Base-by-base conservation (phyloP, 2,113 vertebrate species). In the Sphyrna mokarran region DNA sequence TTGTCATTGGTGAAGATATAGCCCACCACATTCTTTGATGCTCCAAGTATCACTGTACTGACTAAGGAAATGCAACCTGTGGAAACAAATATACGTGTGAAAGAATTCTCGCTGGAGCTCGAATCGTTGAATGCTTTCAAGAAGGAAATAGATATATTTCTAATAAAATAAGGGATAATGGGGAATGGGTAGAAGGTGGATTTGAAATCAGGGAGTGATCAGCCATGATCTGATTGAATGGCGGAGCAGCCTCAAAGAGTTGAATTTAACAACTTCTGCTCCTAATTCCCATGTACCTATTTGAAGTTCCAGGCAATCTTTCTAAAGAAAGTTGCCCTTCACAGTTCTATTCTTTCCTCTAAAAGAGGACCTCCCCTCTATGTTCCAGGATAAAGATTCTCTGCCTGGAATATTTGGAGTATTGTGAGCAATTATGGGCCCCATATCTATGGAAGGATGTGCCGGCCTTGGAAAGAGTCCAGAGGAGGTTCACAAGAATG, bases 1-100 rank as follows among this genome's bases (percentile, higher is more conserved):
- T 96, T 97, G 97, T 99, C 98, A 29, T 96, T 97, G 94, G 98
- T 99, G 96, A 99, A 99, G 70, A 98, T 96, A 96, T 97, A 98
- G 95, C 97, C 98, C 68, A 98, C 97, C 80, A 98, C 96, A 0
- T 97, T 95, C 97, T 98, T 99, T 0, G 98, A 83, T 4, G 97
- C 96, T 3, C 96, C 97, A 29, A 99, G 96, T 10, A 98, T 94
- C 0, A 96, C 3, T 22, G 37, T 5, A 96, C 98, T 97, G 87
- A 97, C 87, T 2, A 99, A 96, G 0, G 97, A 33, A 20, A 54
- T 90, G 29, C 54, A 90, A 0, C 0, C 87, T 90, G 87, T 23
- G 26, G 26, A 16, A 61, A 33, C 33, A 61, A 40, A 33, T 76
- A 10, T 0, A 76, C 22, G 48, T 40, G 22, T 68, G 18, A 48